Evolutionary conservation across 1,140 invertebrate species (phyloP).

Genomic region (Anoplolepis gracilipes): DNA sequence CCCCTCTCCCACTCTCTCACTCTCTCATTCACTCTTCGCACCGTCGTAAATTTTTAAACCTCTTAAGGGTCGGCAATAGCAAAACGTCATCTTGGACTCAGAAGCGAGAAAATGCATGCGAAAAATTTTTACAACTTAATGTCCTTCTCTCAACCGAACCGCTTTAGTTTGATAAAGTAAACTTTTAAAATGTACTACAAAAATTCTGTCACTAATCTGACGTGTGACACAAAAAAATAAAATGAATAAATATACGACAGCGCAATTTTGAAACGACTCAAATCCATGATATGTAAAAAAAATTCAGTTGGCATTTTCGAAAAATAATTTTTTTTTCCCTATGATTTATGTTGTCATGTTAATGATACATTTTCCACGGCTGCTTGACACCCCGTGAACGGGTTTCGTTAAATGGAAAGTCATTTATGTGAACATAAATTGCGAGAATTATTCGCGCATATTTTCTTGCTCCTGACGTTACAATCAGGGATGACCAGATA

Average conservation of each 20-base stretch:
- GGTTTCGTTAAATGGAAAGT: slow-evolving; percentile 11
- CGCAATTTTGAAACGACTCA: not conserved
- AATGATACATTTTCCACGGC: not conserved
- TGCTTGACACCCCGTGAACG: not conserved
- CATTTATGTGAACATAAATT: slow-evolving; percentile 21
- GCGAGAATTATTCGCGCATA: slow-evolving; percentile 20
- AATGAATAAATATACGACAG: not conserved
- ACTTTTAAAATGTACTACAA: not conserved
- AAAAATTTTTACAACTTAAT: not conserved
- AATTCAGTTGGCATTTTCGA: not conserved
- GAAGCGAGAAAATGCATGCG: slow-evolving; percentile 12
- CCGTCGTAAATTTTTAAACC: slow-evolving; percentile 37
- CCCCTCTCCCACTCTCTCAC: too few species aligned
- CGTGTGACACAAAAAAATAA: not conserved
- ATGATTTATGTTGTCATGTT: not conserved
- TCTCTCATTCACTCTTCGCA: not conserved
- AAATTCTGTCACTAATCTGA: not conserved
- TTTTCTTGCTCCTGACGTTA: not conserved
- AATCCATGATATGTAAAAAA: not conserved
- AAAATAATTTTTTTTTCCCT: not conserved
- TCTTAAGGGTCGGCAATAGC: not conserved
- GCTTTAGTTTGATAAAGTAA: not conserved
- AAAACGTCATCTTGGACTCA: slow-evolving; percentile 17
- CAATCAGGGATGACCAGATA: not conserved
- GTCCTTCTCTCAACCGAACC: too few species aligned